A percentile compares a stretch with the other conserved stretches of the same genome.
These are phyloP conservation scores for Alitta virens DNA, from an alignment of 2,888 invertebrate species.

Conservation along the genomic window DNA sequence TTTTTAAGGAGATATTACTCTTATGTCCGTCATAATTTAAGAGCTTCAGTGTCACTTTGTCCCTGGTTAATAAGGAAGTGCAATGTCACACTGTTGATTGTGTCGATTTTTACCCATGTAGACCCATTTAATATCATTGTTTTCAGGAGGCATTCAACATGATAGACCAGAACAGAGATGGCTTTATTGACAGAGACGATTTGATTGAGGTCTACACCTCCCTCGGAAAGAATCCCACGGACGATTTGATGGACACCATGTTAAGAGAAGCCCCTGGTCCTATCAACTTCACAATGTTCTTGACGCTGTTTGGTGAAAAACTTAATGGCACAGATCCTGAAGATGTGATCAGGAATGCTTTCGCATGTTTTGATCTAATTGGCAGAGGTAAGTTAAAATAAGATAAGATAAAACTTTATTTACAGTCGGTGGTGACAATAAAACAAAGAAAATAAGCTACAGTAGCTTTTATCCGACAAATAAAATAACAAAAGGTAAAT, in stretches of 20 bases:
- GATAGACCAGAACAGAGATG: conserved; percentile 55
- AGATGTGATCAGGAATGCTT: conserved; percentile 53
- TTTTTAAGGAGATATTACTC: background rate
- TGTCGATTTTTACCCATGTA: no score
- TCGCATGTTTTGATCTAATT: conserved; percentile 50
- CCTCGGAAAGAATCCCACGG: conserved; percentile 53
- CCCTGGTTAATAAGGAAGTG: background rate
- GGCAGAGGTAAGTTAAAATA: conserved; percentile 25
- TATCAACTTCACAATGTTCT: conserved; percentile 57
- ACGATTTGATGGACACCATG: conserved; percentile 51
- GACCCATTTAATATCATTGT: no score
- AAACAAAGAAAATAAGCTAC: no score
- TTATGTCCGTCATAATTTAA: background rate
- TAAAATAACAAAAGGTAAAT: no score
- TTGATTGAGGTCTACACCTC: conserved; percentile 52
- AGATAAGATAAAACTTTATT: no score
- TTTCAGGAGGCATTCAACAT: conserved; percentile 53
- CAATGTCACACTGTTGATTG: no score
- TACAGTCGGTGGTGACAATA: no score
- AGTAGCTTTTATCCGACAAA: no score
- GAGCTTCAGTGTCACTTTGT: no score
- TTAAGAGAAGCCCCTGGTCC: conserved; percentile 53
- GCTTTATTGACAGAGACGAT: conserved; percentile 53
- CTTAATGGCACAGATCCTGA: conserved; percentile 55
- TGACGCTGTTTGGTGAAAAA: conserved; percentile 55